Percentiles rank a stretch among this genome's conserved stretches.
Conservation (phyloP, 2,113 vertebrate genomes). For the Laticauda colubrina region DNA sequence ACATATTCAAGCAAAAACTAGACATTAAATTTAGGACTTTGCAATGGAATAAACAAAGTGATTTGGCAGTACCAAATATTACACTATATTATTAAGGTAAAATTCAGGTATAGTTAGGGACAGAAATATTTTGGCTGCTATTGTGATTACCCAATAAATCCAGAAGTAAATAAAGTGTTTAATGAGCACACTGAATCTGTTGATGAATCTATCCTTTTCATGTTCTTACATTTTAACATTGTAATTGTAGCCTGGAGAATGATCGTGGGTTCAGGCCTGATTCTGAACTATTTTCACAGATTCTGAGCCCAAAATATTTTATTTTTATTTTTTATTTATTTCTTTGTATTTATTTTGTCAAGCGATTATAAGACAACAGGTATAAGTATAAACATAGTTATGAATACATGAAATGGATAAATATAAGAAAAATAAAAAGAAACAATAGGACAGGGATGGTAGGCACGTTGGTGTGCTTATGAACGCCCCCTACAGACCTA, state of each 20-base stretch:
- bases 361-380: not conserved
- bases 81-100: not conserved
- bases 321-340: no score
- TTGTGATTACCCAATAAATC: not conserved
- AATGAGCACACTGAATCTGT: not conserved
- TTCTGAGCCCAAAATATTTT: not conserved
- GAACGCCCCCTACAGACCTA: no score
- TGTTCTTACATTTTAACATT: not conserved
- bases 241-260: not conserved
- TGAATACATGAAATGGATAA: no score
- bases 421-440: no score
- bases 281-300: not conserved
- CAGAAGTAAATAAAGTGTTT: not conserved
- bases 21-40: not conserved
- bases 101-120: not conserved
- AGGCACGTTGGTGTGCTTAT: no score
- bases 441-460: no score
- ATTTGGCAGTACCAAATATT: not conserved
- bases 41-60: not conserved
- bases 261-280: not conserved
- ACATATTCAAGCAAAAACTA: not conserved
- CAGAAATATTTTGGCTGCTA: not conserved
- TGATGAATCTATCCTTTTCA: not conserved
- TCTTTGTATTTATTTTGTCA: no score
- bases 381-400: no score